These are phyloP conservation scores for Morpho helenor DNA, from an alignment of 2,888 invertebrate genomes.

Conservation along the genomic window DNA sequence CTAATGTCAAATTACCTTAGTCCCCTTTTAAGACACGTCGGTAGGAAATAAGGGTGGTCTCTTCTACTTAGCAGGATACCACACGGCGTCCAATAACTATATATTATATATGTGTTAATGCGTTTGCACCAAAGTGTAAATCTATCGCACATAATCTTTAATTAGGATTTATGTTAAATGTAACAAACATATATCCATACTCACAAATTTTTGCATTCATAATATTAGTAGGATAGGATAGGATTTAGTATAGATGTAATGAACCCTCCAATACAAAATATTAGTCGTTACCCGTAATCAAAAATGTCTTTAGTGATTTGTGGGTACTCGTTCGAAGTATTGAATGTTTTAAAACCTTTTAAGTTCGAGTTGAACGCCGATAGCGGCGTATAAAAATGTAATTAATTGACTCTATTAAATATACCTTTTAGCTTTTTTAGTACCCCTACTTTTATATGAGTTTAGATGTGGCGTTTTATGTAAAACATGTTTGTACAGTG, in stretches of 20 bases:
- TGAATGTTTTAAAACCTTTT: slow-evolving; percentile 73
- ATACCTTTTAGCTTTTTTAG: slow-evolving; percentile 32
- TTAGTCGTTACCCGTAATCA: slow-evolving; percentile 19
- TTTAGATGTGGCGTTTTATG: slow-evolving; percentile 13
- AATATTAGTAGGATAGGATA: too few species aligned
- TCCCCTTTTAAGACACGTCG: too few species aligned
- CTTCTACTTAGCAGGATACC: too few species aligned
- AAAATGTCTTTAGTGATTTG: slow-evolving; percentile 52
- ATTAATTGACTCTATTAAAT: slow-evolving; percentile 65
- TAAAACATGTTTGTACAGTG: slow-evolving; percentile 11
- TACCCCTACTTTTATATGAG: slow-evolving; percentile 16
- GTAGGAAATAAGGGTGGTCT: too few species aligned
- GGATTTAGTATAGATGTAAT: slow-evolving; percentile 8
- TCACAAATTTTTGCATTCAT: too few species aligned
- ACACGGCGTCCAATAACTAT: too few species aligned
- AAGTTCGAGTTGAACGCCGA: slow-evolving; percentile 50
- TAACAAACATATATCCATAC: too few species aligned
- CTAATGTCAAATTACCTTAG: too few species aligned
- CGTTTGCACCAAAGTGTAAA: too few species aligned
- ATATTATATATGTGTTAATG: too few species aligned
- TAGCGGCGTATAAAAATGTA: slow-evolving; percentile 64
- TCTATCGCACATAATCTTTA: too few species aligned
- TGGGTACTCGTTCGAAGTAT: slow-evolving; percentile 51
- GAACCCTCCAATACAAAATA: slow-evolving; percentile 26
- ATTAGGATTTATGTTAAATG: too few species aligned